Evolutionary conservation across 1,140 invertebrate genomes (phyloP).

Genomic region (Philopotamus ludificatus): DNA sequence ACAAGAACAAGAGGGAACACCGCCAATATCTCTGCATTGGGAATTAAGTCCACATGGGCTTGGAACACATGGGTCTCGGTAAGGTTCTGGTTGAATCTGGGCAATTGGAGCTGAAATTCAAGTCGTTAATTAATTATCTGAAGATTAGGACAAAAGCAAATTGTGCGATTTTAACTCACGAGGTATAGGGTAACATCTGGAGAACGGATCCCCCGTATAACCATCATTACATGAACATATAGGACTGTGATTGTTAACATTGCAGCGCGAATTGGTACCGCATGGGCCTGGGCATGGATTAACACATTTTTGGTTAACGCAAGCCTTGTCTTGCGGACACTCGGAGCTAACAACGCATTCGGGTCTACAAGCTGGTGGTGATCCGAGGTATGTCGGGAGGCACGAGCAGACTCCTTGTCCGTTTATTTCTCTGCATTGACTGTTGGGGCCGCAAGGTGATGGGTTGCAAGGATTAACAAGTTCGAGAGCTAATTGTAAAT

Average conservation of each 20-base stretch:
- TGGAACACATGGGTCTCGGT: conserved; percentile 61
- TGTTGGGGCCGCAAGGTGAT: conserved; percentile 68
- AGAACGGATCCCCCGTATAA: conserved; percentile 75
- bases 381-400: conserved; percentile 61
- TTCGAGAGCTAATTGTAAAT: too few species aligned
- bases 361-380: conserved; percentile 62
- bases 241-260: conserved; percentile 68
- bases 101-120: conserved; percentile 49
- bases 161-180: conserved; percentile 69
- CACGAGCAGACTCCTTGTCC: conserved; percentile 64
- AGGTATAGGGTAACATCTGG: conserved; percentile 59
- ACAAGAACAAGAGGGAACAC: conserved; percentile 67
- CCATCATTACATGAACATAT: conserved; percentile 68
- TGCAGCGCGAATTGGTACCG: conserved; percentile 65
- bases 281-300: conserved; percentile 66
- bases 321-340: conserved; percentile 64
- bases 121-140: conserved; percentile 58
- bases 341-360: conserved; percentile 66
- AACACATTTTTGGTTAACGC: conserved; percentile 65
- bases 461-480: conserved; percentile 63
- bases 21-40: conserved; percentile 64
- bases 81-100: conserved; percentile 44
- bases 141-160: conserved; percentile 64
- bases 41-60: conserved; percentile 76
- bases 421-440: conserved; percentile 61